Conservation (phyloP, 2,888 invertebrate species). For the Lysandra bellargus region DNA sequence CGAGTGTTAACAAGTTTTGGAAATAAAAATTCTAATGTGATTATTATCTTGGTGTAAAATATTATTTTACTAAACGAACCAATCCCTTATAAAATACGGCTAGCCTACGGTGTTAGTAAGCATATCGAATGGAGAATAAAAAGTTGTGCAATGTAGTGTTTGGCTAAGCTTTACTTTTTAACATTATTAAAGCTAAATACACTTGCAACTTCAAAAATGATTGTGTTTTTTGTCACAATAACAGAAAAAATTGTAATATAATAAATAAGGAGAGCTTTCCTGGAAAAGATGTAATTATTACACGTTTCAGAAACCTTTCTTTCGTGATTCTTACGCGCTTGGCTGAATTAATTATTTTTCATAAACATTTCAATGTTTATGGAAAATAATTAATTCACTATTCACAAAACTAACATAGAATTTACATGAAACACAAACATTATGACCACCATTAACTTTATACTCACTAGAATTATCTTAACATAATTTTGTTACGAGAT, state of each 20-base stretch:
- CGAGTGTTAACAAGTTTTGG: slow-evolving; percentile 1
- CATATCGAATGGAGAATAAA: not conserved
- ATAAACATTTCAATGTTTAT: too few relatives aligned
- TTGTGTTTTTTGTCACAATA: too few relatives aligned
- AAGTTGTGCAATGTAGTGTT: not conserved
- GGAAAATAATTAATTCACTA: not conserved
- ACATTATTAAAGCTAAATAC: too few relatives aligned
- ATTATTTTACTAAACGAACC: not conserved
- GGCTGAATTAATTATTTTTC: not conserved
- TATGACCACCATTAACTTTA: not conserved
- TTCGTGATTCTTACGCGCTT: not conserved
- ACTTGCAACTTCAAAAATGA: too few relatives aligned
- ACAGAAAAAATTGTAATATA: too few relatives aligned
- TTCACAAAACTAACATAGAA: not conserved
- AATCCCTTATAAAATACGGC: not conserved
- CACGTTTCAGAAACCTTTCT: too few relatives aligned
- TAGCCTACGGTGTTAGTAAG: not conserved
- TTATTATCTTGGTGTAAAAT: not conserved
- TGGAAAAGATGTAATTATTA: too few relatives aligned
- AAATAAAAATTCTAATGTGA: not conserved
- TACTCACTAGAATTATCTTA: too few relatives aligned
- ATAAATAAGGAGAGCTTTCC: too few relatives aligned
- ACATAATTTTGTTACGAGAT: too few relatives aligned
- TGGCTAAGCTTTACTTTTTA: not conserved
- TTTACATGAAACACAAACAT: not conserved